Percentiles rank a stretch among this genome's conserved stretches.
These are phyloP conservation scores for Coptotermes formosanus DNA, from an alignment of 1,140 invertebrate genomes.

Conservation along the genomic window DNA sequence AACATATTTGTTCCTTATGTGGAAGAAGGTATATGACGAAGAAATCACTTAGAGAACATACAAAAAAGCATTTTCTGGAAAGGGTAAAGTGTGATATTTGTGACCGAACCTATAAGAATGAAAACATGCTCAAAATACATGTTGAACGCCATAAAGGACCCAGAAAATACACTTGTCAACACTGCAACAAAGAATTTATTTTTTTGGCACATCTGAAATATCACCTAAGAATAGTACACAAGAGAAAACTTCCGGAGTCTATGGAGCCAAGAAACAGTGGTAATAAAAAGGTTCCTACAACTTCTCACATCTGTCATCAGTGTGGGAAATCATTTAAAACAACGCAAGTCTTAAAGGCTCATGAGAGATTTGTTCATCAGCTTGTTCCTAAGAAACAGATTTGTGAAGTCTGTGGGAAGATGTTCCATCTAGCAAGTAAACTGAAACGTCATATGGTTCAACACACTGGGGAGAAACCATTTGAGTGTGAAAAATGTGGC, in stretches of 20 bases:
- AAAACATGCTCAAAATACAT: conserved; percentile 18
- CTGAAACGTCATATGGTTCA: conserved; percentile 37
- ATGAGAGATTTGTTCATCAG: conserved; percentile 22
- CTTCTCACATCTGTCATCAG: conserved; percentile 17
- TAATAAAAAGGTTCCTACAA: neutral
- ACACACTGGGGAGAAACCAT: conserved; percentile 47
- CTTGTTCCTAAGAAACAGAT: neutral
- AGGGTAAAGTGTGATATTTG: conserved; percentile 21
- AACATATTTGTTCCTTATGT: conserved; percentile 13
- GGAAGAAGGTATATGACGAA: conserved; percentile 24
- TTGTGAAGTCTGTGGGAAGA: conserved; percentile 23
- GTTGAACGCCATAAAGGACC: conserved; percentile 3
- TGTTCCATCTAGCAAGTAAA: conserved; percentile 18
- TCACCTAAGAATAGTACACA: conserved; percentile 35
- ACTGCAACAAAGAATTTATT: conserved; percentile 22
- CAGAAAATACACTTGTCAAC: neutral
- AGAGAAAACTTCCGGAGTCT: conserved; percentile 28
- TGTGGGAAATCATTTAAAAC: conserved; percentile 24
- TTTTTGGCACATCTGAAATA: conserved; percentile 23
- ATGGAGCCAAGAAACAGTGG: neutral
- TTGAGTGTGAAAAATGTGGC: conserved; percentile 53
- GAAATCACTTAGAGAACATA: conserved; percentile 25
- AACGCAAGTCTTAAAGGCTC: neutral
- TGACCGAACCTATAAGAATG: conserved; percentile 22
- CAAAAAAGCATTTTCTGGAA: conserved; percentile 8